phyloP scores from a whole-genome alignment of 2,888 invertebrate genomes.

The Psylliodes chrysocephalus region DNA sequence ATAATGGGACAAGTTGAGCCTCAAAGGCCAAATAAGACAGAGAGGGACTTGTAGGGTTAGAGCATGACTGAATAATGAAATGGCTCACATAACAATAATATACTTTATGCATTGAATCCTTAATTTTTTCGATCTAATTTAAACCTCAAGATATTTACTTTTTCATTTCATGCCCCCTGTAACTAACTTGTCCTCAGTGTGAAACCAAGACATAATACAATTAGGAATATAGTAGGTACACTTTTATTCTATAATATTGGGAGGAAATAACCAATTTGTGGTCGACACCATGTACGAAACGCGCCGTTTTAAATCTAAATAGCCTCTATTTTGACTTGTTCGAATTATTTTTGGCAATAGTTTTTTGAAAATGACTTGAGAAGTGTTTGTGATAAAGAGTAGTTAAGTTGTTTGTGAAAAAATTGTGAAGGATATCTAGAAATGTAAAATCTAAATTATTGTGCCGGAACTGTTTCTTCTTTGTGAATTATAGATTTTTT shows the following conservation, averaged over 20 bases:
- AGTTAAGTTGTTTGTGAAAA: not conserved
- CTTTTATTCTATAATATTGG: slow-evolving; percentile 49
- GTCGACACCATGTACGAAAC: slow-evolving; percentile 52
- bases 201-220: slow-evolving; percentile 41
- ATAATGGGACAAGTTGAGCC: too few species aligned
- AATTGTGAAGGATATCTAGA: too few species aligned
- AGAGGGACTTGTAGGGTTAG: too few species aligned
- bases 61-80: too few species aligned
- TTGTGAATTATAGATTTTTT: too few species aligned
- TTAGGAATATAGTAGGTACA: slow-evolving; percentile 41
- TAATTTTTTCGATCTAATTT: too few species aligned
- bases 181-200: slow-evolving; percentile 4
- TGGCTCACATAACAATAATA: too few species aligned
- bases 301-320: slow-evolving; percentile 48
- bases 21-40: too few species aligned
- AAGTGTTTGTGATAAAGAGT: not conserved
- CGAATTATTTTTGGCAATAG: slow-evolving; percentile 1
- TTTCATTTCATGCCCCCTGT: not conserved
- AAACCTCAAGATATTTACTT: too few species aligned
- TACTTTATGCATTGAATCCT: too few species aligned
- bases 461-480: not conserved
- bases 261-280: slow-evolving; percentile 61
- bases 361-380: slow-evolving; percentile 17
- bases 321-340: slow-evolving; percentile 18
- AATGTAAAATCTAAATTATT: not conserved